Evolutionary conservation across 1,140 invertebrate species (phyloP).

Genomic region (Planococcus citri): DNA sequence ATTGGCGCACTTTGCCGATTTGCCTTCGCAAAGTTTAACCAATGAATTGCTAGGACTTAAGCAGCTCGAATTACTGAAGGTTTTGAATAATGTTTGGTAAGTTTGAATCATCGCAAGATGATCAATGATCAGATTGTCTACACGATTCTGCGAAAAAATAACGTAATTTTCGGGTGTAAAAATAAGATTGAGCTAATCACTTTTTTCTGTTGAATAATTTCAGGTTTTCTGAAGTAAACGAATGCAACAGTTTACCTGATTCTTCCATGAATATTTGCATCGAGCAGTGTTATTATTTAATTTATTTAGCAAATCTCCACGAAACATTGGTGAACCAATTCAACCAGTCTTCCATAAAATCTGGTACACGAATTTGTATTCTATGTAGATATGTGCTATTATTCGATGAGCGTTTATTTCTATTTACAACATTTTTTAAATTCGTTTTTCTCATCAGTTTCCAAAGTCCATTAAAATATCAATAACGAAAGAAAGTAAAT

Average conservation of each 20-base stretch:
- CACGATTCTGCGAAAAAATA: too few relatives aligned
- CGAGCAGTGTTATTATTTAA: neutral
- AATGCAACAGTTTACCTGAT: neutral
- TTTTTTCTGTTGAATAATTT: too few relatives aligned
- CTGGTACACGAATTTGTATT: neutral
- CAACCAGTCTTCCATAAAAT: neutral
- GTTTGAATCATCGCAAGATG: neutral
- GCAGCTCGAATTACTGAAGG: neutral
- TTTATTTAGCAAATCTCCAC: neutral
- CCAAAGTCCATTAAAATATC: too few relatives aligned
- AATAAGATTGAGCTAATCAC: too few relatives aligned
- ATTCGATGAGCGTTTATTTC: too few relatives aligned
- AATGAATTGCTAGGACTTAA: neutral
- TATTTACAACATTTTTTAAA: too few relatives aligned
- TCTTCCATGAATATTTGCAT: neutral
- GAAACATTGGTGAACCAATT: neutral
- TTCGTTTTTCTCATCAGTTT: too few relatives aligned
- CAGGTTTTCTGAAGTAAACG: neutral
- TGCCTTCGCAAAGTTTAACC: neutral
- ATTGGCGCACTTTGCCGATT: neutral
- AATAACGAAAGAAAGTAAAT: too few relatives aligned
- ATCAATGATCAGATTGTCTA: too few relatives aligned
- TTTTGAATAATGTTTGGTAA: neutral
- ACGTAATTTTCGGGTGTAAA: too few relatives aligned
- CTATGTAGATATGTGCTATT: neutral